Conservation (phyloP, 2,113 vertebrate genomes). For the Cardinalis cardinalis region DNA sequence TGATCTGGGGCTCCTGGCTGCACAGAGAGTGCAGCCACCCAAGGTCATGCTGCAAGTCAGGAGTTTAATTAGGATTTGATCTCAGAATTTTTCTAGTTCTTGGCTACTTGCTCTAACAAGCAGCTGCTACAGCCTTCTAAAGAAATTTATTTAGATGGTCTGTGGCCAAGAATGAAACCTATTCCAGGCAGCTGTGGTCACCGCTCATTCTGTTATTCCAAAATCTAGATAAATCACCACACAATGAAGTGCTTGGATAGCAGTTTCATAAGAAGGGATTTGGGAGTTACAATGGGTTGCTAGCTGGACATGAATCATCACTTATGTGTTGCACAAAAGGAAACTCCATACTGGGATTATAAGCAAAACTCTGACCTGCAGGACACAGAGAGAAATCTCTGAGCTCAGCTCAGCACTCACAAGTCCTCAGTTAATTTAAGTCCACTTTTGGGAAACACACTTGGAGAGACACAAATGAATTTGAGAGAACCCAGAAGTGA, state of each 20-base stretch:
- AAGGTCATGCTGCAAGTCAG: constrained; percentile 29
- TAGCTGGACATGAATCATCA: background rate
- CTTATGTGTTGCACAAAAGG: background rate
- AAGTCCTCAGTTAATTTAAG: constrained; percentile 1
- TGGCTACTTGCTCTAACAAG: constrained; percentile 27
- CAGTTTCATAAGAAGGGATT: background rate
- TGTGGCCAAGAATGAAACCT: constrained; percentile 38
- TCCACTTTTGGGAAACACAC: background rate
- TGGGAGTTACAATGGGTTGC: background rate
- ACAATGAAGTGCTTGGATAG: background rate
- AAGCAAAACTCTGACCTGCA: constrained; percentile 8
- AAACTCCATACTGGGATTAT: background rate
- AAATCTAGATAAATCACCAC: constrained; percentile 16
- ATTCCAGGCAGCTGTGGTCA: constrained; percentile 9
- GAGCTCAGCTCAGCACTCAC: background rate
- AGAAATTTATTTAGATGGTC: constrained; percentile 19
- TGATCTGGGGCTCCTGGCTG: constrained; percentile 1
- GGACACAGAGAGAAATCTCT: background rate
- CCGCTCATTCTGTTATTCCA: background rate
- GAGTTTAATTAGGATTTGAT: constrained; percentile 59
- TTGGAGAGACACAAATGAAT: background rate
- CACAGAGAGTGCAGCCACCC: background rate
- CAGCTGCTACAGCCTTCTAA: background rate
- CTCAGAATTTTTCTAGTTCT: constrained; percentile 13
- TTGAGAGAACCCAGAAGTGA: background rate